These are phyloP conservation scores for Rhinopomastus cyanomelas DNA, from an alignment of 2,113 vertebrate genomes.

Conservation along the genomic window DNA sequence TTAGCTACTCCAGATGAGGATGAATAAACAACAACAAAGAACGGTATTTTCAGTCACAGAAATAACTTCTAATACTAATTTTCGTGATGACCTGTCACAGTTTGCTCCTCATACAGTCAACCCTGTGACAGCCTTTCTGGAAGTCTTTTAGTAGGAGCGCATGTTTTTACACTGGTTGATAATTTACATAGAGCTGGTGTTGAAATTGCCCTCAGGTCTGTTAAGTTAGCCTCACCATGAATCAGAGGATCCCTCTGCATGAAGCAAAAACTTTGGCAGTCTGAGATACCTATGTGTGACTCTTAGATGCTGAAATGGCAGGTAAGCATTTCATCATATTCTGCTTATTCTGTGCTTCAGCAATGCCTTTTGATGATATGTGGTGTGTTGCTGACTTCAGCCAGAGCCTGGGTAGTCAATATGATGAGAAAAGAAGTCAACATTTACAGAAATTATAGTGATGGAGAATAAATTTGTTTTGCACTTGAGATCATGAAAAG, in stretches of 20 bases:
- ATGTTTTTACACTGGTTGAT: neutral
- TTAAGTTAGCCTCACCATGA: neutral
- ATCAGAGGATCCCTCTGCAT: neutral
- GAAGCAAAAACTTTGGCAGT: neutral
- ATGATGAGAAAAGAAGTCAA: neutral
- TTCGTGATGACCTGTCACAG: neutral
- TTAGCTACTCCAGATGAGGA: neutral
- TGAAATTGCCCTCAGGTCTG: neutral
- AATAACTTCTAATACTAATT: neutral
- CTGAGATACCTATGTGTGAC: neutral
- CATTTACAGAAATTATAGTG: neutral
- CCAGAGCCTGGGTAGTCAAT: neutral
- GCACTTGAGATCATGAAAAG: neutral
- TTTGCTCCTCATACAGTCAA: neutral
- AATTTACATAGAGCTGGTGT: neutral
- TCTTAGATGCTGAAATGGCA: neutral
- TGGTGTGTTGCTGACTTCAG: neutral
- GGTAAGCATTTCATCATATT: neutral
- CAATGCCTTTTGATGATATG: neutral
- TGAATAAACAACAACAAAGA: neutral
- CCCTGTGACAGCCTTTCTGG: neutral
- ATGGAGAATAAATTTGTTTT: neutral
- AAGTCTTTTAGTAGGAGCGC: neutral
- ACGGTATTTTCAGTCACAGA: neutral
- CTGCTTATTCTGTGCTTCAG: neutral